Percentiles rank a stretch among this genome's conserved stretches.
phyloP scores from a whole-genome alignment of 2,888 invertebrate species.

The Tetheella fluctuosa region DNA sequence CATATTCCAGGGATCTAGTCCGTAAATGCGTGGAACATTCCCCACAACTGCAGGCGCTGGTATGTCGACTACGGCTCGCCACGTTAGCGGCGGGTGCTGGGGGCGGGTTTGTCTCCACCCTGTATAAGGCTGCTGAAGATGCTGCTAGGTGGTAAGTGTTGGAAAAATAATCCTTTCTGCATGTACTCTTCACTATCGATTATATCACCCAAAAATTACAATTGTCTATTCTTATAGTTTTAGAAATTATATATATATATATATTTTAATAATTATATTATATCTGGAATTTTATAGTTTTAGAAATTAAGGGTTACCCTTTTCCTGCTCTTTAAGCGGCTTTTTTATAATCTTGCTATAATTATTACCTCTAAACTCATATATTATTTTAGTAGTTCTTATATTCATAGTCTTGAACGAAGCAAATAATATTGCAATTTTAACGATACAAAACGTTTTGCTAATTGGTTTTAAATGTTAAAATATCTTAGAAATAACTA shows the following conservation, averaged over 20 bases:
- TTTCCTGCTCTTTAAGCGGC: too few species aligned
- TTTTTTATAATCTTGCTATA: too few species aligned
- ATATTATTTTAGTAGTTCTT: background rate
- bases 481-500: background rate
- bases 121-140: slow-evolving; percentile 66
- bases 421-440: too few species aligned
- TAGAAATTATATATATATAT: too few species aligned
- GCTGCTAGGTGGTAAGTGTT: slow-evolving; percentile 72
- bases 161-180: background rate
- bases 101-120: slow-evolving; percentile 70
- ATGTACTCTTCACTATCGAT: too few species aligned
- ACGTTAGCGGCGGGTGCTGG: slow-evolving; percentile 86
- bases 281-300: too few species aligned
- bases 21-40: slow-evolving; percentile 92
- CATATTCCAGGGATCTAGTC: slow-evolving; percentile 84
- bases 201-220: too few species aligned
- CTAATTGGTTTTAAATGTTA: background rate
- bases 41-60: slow-evolving; percentile 88
- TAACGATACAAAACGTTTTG: background rate
- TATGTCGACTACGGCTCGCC: slow-evolving; percentile 87
- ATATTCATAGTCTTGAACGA: too few species aligned
- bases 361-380: background rate
- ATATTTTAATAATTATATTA: too few species aligned
- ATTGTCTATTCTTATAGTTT: too few species aligned
- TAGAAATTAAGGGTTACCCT: too few species aligned